Conservation (phyloP, 2,113 vertebrate genomes). For the Melierax canorus region DNA sequence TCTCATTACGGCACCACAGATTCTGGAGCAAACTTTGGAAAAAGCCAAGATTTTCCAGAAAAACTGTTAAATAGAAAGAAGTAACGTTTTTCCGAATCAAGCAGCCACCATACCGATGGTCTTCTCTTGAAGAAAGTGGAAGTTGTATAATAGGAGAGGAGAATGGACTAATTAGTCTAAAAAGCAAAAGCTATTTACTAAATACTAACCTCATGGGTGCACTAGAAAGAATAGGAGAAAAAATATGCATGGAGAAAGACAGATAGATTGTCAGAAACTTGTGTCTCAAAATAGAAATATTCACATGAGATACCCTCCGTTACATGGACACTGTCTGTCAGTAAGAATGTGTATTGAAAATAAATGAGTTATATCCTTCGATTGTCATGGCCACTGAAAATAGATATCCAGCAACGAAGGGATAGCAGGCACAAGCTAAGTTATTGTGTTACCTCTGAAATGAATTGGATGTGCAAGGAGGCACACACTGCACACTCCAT, state of each 20-base stretch:
- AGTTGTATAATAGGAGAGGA: neutral
- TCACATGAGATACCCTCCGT: neutral
- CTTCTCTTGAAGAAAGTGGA: neutral
- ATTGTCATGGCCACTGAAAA: neutral
- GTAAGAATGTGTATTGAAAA: neutral
- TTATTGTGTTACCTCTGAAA: neutral
- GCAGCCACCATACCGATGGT: neutral
- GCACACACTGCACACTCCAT: neutral
- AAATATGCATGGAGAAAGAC: neutral
- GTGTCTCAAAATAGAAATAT: conserved; percentile 2
- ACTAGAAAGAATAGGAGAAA: neutral
- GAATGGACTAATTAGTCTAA: neutral
- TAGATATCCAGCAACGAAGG: neutral
- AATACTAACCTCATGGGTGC: neutral
- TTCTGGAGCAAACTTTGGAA: neutral
- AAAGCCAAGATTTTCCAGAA: neutral
- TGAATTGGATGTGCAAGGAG: neutral
- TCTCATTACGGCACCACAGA: neutral
- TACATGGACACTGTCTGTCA: neutral
- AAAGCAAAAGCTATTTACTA: neutral
- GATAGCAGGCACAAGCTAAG: neutral
- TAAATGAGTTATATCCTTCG: neutral
- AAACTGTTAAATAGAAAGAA: neutral
- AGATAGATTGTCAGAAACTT: neutral
- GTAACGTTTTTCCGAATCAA: neutral